Evolutionary conservation across 2,888 invertebrate genomes (phyloP).

Genomic region (Trichopoda pennipes): DNA sequence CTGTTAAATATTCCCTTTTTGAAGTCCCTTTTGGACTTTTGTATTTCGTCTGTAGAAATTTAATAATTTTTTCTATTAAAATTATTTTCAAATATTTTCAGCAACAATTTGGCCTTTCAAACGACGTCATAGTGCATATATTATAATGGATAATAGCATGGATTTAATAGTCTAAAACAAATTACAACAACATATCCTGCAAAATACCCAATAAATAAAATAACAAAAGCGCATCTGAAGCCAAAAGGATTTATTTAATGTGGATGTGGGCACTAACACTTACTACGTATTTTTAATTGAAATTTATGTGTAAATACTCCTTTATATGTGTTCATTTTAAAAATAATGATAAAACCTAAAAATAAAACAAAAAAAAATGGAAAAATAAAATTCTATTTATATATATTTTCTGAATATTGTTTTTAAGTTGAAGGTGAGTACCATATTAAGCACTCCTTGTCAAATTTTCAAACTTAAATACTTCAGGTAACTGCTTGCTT

Average conservation of each 20-base stretch:
- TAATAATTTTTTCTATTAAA: neutral
- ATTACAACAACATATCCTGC: constrained; percentile 8
- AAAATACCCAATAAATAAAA: constrained; percentile 33
- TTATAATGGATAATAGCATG: constrained; percentile 76
- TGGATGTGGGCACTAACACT: constrained; percentile 18
- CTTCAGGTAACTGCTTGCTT: constrained; percentile 21
- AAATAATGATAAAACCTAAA: neutral
- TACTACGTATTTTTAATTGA: constrained; percentile 34
- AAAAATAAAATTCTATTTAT: neutral
- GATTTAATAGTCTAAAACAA: constrained; percentile 72
- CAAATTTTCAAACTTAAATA: neutral
- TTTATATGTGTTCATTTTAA: neutral
- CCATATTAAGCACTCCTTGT: neutral
- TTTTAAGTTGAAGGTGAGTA: neutral
- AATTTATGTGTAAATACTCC: constrained; percentile 33
- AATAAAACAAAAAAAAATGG: neutral
- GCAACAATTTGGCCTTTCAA: constrained; percentile 73
- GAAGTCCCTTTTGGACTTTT: neutral
- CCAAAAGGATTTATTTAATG: constrained; percentile 43
- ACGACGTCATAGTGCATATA: constrained; percentile 77
- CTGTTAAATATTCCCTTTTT: no score
- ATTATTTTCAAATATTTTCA: constrained; percentile 56
- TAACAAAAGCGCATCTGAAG: constrained; percentile 16
- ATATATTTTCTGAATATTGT: neutral
- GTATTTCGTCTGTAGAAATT: neutral